Percentiles rank a stretch among this genome's conserved stretches.
Conservation (phyloP, 2,797 vertebrate genomes). For the Chrosomus eos region DNA sequence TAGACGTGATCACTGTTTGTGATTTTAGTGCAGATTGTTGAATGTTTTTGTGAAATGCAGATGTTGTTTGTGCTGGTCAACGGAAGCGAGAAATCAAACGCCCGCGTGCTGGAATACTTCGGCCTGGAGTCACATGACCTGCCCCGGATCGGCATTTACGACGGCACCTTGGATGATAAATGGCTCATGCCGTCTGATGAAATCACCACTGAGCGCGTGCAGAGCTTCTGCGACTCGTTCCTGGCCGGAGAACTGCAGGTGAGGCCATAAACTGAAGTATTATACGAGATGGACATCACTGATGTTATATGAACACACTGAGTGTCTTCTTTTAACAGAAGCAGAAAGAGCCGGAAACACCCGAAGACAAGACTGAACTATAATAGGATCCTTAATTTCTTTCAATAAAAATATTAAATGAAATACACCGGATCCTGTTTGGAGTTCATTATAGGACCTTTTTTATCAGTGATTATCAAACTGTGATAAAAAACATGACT, state of each 20-base stretch:
- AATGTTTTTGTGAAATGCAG: slow-evolving; percentile 67
- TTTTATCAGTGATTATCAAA: neutral
- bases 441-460: neutral
- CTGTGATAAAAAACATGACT: neutral
- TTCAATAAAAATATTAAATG: slow-evolving; percentile 52
- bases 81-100: slow-evolving; percentile 78
- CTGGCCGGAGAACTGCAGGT: slow-evolving; percentile 78
- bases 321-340: slow-evolving; percentile 65
- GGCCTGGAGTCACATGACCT: slow-evolving; percentile 83
- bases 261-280: neutral
- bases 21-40: neutral
- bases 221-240: slow-evolving; percentile 84
- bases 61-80: slow-evolving; percentile 91
- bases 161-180: slow-evolving; percentile 76
- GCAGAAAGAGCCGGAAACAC: slow-evolving; percentile 64
- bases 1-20: neutral
- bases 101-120: slow-evolving; percentile 82
- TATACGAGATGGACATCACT: neutral
- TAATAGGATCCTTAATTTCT: slow-evolving; percentile 53
- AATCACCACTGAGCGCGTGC: slow-evolving; percentile 77
- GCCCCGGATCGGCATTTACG: slow-evolving; percentile 87
- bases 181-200: slow-evolving; percentile 80
- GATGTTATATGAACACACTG: neutral
- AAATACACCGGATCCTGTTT: neutral
- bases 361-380: slow-evolving; percentile 76